Conservation (phyloP, 2,113 vertebrate species). For the Myiopsitta monachus region DNA sequence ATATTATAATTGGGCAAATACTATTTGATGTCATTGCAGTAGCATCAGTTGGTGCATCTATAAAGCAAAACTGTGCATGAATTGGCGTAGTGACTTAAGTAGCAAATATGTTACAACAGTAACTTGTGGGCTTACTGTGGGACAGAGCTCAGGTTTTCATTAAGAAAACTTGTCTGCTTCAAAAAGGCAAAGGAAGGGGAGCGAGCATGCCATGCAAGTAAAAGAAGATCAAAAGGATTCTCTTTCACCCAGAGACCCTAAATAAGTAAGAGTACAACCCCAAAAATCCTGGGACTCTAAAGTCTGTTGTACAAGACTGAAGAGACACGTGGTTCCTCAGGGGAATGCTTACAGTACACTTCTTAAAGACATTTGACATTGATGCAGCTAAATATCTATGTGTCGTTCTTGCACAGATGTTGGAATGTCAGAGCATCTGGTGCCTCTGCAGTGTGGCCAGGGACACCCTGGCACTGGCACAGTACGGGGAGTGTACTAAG, state of each 20-base stretch:
- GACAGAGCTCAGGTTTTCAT: background rate
- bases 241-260: background rate
- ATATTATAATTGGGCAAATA: background rate
- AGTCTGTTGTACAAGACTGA: too few relatives aligned
- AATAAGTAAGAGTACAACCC: too few relatives aligned
- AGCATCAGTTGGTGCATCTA: background rate
- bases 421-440: background rate
- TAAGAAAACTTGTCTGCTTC: background rate
- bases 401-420: too few relatives aligned
- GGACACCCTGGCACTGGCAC: background rate
- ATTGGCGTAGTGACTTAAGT: background rate
- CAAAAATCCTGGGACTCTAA: background rate
- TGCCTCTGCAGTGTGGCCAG: background rate
- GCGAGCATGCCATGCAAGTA: background rate
- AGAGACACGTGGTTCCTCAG: background rate
- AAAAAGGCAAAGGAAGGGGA: background rate
- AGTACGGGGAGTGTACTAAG: rapidly evolving
- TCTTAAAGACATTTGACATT: background rate
- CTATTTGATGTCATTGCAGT: background rate
- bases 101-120: background rate
- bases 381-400: rapidly evolving
- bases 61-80: background rate
- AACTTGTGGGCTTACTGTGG: background rate
- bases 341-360: background rate
- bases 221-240: background rate